Conservation (phyloP, 2,797 vertebrate genomes). For the Echeneis naucrates region DNA sequence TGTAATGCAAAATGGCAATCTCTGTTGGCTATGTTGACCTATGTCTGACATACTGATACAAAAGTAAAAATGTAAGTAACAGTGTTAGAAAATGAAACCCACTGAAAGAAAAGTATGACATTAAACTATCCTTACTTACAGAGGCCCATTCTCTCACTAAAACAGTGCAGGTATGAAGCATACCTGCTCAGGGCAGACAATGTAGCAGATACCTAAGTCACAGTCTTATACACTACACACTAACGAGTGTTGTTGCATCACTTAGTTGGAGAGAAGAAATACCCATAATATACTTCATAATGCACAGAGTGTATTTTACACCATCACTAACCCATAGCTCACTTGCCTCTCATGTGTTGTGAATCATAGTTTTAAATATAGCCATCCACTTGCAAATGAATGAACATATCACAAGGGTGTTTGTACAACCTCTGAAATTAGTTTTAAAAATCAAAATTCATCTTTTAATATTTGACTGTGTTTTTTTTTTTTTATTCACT, state of each 20-base stretch:
- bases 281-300: constrained; percentile 67
- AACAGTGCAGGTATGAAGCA: constrained; percentile 69
- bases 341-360: constrained; percentile 67
- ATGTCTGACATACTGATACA: constrained; percentile 62
- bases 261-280: constrained; percentile 63
- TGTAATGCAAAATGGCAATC: constrained; percentile 80
- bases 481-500: constrained; percentile 71
- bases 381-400: constrained; percentile 65
- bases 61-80: constrained; percentile 64
- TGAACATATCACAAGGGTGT: constrained; percentile 70
- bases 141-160: constrained; percentile 67
- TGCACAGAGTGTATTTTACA: constrained; percentile 61
- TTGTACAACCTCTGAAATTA: constrained; percentile 75
- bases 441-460: constrained; percentile 68
- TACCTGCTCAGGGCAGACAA: constrained; percentile 82
- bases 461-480: constrained; percentile 65
- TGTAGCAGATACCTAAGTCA: constrained; percentile 86
- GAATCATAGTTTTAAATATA: constrained; percentile 67
- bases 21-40: constrained; percentile 72
- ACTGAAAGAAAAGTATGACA: constrained; percentile 59
- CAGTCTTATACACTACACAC: constrained; percentile 64
- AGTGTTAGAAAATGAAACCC: constrained; percentile 67
- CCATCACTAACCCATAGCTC: constrained; percentile 56
- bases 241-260: constrained; percentile 65
- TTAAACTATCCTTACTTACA: constrained; percentile 57